These are phyloP conservation scores for Drosophila kanekoi DNA, from an alignment of 2,888 invertebrate species.

Conservation along the genomic window DNA sequence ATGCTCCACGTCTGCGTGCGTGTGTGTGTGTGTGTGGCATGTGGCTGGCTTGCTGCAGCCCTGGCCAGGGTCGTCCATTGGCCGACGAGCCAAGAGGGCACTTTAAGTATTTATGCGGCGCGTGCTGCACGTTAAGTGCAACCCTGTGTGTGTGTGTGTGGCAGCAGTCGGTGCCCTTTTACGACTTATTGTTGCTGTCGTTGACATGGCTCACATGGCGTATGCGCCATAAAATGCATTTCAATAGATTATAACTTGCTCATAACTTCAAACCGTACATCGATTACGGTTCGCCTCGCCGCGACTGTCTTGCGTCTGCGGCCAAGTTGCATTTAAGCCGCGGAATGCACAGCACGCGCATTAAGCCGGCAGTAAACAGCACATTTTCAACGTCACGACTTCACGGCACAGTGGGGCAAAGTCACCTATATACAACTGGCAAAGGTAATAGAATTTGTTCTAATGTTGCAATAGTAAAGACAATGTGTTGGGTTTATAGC, in stretches of 20 bases:
- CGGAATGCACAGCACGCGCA: constrained; percentile 61
- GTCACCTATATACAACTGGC: neutral
- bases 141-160: constrained; percentile 18
- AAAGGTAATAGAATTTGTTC: no score
- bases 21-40: constrained; percentile 5
- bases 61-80: constrained; percentile 30
- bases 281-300: constrained; percentile 48
- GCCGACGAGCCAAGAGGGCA: constrained; percentile 50
- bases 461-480: no score
- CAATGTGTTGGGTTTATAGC: no score
- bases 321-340: constrained; percentile 51
- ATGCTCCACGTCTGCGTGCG: constrained; percentile 30
- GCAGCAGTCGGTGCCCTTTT: constrained; percentile 27
- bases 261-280: constrained; percentile 66
- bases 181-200: constrained; percentile 26
- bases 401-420: constrained; percentile 44
- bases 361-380: constrained; percentile 70
- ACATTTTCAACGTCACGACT: constrained; percentile 50
- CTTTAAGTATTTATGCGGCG: constrained; percentile 63
- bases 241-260: constrained; percentile 74
- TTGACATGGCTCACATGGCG: constrained; percentile 37
- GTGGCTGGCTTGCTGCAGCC: constrained; percentile 2
- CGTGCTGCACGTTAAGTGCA: constrained; percentile 71
- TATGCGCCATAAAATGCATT: constrained; percentile 72
- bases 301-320: constrained; percentile 48